Evolutionary conservation across 2,113 vertebrate genomes (phyloP), one percentile per base, ranked within the genome.

Genomic region (Pollimyrus isidori): DNA sequence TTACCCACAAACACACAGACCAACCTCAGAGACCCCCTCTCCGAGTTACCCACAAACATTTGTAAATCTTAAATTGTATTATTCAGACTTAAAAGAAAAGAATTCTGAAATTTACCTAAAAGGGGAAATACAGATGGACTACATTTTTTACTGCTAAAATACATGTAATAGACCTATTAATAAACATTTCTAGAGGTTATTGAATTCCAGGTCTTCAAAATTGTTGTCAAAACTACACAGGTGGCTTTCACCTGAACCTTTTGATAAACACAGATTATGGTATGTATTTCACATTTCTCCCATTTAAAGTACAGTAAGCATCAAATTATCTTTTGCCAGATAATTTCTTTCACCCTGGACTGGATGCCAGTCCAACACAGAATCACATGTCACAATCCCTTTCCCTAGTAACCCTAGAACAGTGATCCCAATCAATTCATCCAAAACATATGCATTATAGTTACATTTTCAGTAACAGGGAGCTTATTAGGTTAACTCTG

Each of bases 1-100:
- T 49, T 11, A 48, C 46, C 46, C 46, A 6, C 46, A 46, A 46
- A 45, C 48, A 52, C 80, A 56, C 82, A 48, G 65, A 84, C 46
- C 49, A 30, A 26, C 48, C 85, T 53, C 82, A 89, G 21, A 48
- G 46, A 86, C 73, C 0, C 35, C 42, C 21, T 35, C 17, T 48
- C 48, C 9, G 26, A 49, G 56, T 52, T 21, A 23, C 45, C 87
- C 88, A 92, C 88, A 92, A 91, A 92, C 90, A 90, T 92, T 91
- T 89, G 45, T 30, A 56, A 87, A 91, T 94, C 88, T 89, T 91
- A 89, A 92, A 94, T 93, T 93, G 93, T 92, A 90, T 17, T 56
- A 58, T 13, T 90, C 42, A 93, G 91, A 93, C 91, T 45, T 35
- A 35, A n/a, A 89, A 89, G 23, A 90, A 93, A 88, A 85, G 30